Base-by-base conservation (phyloP, 2,888 invertebrate species). In the Dendrolimus houi region DNA sequence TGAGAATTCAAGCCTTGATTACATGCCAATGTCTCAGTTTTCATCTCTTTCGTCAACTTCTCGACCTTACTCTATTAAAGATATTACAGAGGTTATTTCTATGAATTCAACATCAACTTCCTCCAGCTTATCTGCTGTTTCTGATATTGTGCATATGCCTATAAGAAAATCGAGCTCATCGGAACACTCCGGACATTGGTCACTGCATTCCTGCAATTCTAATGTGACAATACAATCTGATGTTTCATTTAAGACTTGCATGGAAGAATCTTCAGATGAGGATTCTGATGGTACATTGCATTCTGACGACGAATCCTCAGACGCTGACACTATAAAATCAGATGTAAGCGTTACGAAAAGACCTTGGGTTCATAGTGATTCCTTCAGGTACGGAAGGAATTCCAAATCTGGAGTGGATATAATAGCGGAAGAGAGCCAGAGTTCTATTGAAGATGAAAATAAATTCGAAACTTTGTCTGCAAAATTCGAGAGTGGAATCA, bases 121-220 rank as follows among this genome's bases (percentile, higher is more conserved):
- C 63, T 76, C 80, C 71, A 76, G 81, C 74, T 71, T 75, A 66
- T 75, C 79, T 66, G 76, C 73, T 72, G 85, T 86, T 83, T 86
- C 79, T 73, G 81, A 85, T 64, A 66, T 72, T 76, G 64, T 75
- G 68, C 78, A 74, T 74, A 71, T 78, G 75, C 75, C 80, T 78
- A 73, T 85, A 71, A 73, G 79, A 60, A 82, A 86, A 76, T 84
- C 86, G 60, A 83, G 76, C 72, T 86, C 87, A 72, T 88, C 90
- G 81, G 89, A 89, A 86, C 75, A 85, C 76, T 88, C 89, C 52
- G 87, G 85, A 64, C 81, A 86, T 61, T 86, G 86, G 86, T 88
- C 88, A 17, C 72, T 89, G 54, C 83, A 86, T 54, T 80, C 87
- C 41, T 88, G 88, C 64, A 79, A 86, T 67, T 90, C 90, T 1